Evolutionary conservation across 1,140 invertebrate species (phyloP).

Genomic region (Maconellicoccus hirsutus): DNA sequence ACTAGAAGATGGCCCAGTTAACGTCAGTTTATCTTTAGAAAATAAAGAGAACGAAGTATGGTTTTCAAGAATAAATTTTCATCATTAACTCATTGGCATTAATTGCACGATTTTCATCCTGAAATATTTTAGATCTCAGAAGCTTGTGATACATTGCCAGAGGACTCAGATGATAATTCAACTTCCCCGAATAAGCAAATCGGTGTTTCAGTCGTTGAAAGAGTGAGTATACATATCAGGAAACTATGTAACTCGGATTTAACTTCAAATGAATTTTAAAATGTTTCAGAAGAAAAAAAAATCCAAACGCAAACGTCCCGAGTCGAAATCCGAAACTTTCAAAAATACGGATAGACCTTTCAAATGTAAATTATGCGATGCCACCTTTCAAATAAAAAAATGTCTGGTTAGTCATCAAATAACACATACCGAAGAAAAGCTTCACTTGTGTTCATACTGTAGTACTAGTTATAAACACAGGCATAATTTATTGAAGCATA

Average conservation of each 20-base stretch:
- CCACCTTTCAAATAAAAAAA: constrained; percentile 24
- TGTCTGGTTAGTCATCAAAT: constrained; percentile 25
- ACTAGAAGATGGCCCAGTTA: background rate
- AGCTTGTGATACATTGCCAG: no score
- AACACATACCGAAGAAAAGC: constrained; percentile 23
- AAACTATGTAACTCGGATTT: no score
- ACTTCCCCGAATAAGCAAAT: no score
- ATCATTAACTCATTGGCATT: no score
- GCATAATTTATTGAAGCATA: constrained; percentile 61
- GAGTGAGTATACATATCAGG: no score
- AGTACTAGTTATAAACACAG: background rate
- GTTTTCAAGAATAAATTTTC: background rate
- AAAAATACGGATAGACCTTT: background rate
- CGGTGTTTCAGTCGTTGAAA: no score
- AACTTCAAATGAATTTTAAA: no score
- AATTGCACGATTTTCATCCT: no score
- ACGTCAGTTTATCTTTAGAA: background rate
- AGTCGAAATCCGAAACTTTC: background rate
- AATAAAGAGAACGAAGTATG: background rate
- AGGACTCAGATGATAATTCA: no score
- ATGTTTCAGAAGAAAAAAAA: no score
- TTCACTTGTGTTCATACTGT: background rate
- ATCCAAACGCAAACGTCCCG: background rate
- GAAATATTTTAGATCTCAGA: no score
- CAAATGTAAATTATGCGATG: constrained; percentile 23